Conservation (phyloP, 2,113 vertebrate species). For the Saimiri boliviensis region DNA sequence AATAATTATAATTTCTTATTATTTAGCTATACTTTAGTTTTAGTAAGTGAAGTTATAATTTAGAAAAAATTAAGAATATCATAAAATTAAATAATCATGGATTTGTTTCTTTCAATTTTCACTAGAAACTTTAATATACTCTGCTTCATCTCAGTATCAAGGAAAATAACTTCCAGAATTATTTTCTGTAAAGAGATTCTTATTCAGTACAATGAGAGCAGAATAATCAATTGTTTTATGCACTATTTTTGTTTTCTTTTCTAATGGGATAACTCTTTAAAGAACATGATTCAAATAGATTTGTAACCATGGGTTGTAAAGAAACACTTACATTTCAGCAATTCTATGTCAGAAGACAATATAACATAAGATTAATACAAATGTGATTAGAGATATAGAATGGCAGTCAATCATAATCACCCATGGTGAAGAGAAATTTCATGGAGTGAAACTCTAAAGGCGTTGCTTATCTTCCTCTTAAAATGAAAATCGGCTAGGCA, state of each 20-base stretch:
- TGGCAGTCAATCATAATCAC: not conserved
- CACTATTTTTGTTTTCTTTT: not conserved
- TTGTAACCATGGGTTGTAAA: slow-evolving; percentile 10
- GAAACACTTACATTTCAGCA: not conserved
- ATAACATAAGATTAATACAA: slow-evolving; percentile 40
- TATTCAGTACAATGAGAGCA: not conserved
- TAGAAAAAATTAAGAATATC: not conserved
- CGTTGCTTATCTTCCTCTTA: slow-evolving; percentile 49
- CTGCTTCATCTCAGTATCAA: not conserved
- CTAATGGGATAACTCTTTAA: not conserved
- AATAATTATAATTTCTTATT: not conserved
- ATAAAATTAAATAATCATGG: not conserved
- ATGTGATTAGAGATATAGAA: slow-evolving; percentile 44
- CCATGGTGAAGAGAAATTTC: slow-evolving; percentile 24
- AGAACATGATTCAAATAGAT: slow-evolving; percentile 9
- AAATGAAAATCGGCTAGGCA: slow-evolving; percentile 46
- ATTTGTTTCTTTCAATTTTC: not conserved
- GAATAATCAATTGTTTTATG: not conserved
- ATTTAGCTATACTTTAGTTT: not conserved
- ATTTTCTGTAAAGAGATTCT: not conserved
- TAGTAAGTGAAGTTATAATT: not conserved
- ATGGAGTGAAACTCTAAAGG: slow-evolving; percentile 39
- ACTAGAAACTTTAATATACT: not conserved
- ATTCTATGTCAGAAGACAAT: slow-evolving; percentile 44
- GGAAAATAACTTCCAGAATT: not conserved